Conservation (phyloP, 2,888 invertebrate species). For the Meloe dianella region DNA sequence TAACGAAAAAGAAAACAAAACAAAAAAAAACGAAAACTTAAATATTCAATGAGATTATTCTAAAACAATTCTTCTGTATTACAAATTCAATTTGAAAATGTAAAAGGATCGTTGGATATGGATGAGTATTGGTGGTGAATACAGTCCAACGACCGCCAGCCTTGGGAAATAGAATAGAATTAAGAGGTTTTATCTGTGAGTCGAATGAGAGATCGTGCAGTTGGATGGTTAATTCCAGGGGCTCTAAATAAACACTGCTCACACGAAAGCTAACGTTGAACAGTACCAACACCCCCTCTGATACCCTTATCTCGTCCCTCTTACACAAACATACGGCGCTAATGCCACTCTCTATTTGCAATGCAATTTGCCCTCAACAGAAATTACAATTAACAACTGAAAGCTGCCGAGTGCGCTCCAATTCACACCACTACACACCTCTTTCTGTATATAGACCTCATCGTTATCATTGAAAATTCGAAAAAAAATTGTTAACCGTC, state of each 20-base stretch:
- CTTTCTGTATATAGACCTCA: slow-evolving; percentile 27
- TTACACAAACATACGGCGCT: slow-evolving; percentile 55
- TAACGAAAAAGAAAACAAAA: background rate
- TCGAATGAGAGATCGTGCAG: slow-evolving; percentile 52
- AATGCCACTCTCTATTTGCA: slow-evolving; percentile 51
- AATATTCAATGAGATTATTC: slow-evolving; percentile 4
- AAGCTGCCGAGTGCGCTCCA: slow-evolving; percentile 53
- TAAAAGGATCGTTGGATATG: slow-evolving; percentile 35
- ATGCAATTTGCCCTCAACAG: slow-evolving; percentile 53
- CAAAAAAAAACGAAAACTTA: background rate
- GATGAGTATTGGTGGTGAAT: slow-evolving; percentile 21
- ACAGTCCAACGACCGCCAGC: slow-evolving; percentile 17
- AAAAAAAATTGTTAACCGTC: slow-evolving; percentile 9
- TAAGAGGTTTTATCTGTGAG: slow-evolving; percentile 56
- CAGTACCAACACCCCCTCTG: slow-evolving; percentile 34
- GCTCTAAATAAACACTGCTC: slow-evolving; percentile 56
- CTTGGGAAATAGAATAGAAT: slow-evolving; percentile 48
- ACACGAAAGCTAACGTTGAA: slow-evolving; percentile 38
- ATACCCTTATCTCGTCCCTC: slow-evolving; percentile 36
- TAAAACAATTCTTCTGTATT: slow-evolving; percentile 23
- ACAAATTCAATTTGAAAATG: slow-evolving; percentile 34
- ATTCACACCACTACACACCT: slow-evolving; percentile 46
- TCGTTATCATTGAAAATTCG: slow-evolving; percentile 17
- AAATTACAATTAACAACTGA: slow-evolving; percentile 57
- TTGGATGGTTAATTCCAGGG: slow-evolving; percentile 57